Percentiles rank a stretch among this genome's conserved stretches.
Evolutionary conservation across 2,113 vertebrate species (phyloP).

Genomic region (Prunella fulvescens): DNA sequence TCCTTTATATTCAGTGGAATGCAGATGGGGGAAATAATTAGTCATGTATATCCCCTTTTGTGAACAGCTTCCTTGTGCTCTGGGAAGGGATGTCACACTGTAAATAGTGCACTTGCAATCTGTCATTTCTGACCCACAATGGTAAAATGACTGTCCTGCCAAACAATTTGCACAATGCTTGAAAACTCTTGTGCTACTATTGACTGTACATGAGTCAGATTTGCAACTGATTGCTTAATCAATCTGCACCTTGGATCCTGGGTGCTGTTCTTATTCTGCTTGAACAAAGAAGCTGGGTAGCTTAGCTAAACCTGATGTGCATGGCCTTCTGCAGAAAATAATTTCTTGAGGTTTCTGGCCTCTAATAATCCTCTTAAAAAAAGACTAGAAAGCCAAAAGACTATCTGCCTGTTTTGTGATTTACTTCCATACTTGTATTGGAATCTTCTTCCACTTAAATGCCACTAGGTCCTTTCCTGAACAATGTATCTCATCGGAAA

Average conservation of each 20-base stretch:
- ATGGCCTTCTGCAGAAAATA: neutral
- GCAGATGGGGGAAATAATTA: slow-evolving; percentile 30
- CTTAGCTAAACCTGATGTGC: neutral
- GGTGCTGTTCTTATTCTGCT: neutral
- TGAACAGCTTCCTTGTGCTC: slow-evolving; percentile 9
- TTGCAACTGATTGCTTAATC: slow-evolving; percentile 17
- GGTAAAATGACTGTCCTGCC: neutral
- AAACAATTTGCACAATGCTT: neutral
- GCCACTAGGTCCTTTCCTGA: neutral
- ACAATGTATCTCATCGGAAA: neutral
- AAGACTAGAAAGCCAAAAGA: neutral
- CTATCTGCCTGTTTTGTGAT: neutral
- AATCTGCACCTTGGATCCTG: neutral
- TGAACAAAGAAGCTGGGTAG: neutral
- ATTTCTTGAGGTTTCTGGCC: neutral
- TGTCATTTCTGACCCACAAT: slow-evolving; percentile 30
- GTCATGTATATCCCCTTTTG: slow-evolving; percentile 1
- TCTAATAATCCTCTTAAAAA: neutral
- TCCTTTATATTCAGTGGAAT: neutral
- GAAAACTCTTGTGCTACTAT: neutral
- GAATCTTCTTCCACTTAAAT: neutral
- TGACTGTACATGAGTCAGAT: slow-evolving; percentile 20
- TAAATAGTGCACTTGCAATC: slow-evolving; percentile 29
- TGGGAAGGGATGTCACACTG: neutral
- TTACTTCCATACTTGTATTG: neutral